Evolutionary conservation across 2,797 vertebrate species (phyloP).

Genomic region (Characodon lateralis): DNA sequence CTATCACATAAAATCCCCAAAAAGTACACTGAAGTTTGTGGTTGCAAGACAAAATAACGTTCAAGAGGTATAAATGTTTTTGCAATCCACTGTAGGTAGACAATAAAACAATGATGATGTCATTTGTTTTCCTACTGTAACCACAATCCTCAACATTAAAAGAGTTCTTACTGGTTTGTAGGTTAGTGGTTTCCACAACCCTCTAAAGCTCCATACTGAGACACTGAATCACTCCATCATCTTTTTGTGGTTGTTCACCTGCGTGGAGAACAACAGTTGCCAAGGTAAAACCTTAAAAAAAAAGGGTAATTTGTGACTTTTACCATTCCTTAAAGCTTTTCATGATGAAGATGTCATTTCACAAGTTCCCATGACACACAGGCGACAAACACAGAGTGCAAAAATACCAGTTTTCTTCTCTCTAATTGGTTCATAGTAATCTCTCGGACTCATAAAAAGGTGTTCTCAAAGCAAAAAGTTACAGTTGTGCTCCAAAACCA

Average conservation of each 20-base stretch:
- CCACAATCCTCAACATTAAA: slow-evolving; percentile 48
- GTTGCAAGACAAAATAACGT: neutral
- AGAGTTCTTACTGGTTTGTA: slow-evolving; percentile 27
- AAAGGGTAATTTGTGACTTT: slow-evolving; percentile 10
- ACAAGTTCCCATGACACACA: slow-evolving; percentile 40
- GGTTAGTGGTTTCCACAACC: slow-evolving; percentile 27
- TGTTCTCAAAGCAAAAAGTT: slow-evolving; percentile 33
- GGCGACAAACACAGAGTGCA: slow-evolving; percentile 54
- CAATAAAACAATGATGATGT: slow-evolving; percentile 37
- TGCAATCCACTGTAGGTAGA: neutral
- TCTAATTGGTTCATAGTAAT: slow-evolving; percentile 71
- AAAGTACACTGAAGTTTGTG: neutral
- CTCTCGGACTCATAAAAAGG: slow-evolving; percentile 68
- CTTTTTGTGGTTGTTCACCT: slow-evolving; percentile 51
- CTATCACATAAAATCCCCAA: neutral
- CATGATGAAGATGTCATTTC: slow-evolving; percentile 44
- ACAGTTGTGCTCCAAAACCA: slow-evolving; percentile 22
- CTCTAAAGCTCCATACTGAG: slow-evolving; percentile 30
- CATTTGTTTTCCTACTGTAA: slow-evolving; percentile 52
- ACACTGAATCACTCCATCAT: slow-evolving; percentile 59
- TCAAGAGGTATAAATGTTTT: neutral
- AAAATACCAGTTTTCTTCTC: slow-evolving; percentile 42
- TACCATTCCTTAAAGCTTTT: slow-evolving; percentile 31
- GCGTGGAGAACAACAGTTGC: slow-evolving; percentile 46
- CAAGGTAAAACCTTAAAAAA: slow-evolving; percentile 17